Percentiles rank a stretch among this genome's conserved stretches.
Conservation (phyloP, 2,888 invertebrate species). For the Andrena minutula region DNA sequence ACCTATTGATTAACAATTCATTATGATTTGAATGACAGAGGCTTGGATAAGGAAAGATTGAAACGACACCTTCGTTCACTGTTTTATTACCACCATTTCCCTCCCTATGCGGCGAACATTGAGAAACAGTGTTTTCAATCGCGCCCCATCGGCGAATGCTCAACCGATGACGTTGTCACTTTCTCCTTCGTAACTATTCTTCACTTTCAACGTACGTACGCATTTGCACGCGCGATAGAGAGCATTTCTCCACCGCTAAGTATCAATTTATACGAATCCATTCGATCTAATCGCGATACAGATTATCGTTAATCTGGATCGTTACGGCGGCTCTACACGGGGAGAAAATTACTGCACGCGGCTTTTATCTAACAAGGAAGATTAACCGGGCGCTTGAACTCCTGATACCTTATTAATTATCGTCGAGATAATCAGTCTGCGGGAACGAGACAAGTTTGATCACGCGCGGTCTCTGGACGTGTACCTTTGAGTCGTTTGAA, state of each 20-base stretch:
- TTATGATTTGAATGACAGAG: neutral
- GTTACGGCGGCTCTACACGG: neutral
- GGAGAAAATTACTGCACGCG: conserved; percentile 1
- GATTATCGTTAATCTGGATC: conserved; percentile 17
- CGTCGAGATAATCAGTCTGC: neutral
- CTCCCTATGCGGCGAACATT: conserved; percentile 5
- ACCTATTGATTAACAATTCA: too few relatives aligned
- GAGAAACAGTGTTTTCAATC: conserved; percentile 36
- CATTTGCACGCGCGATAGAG: neutral
- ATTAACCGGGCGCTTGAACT: conserved; percentile 2
- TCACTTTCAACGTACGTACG: conserved; percentile 35
- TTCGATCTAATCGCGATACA: neutral
- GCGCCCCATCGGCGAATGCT: conserved; percentile 32
- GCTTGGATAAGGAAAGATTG: neutral
- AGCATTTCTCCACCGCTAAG: conserved; percentile 30
- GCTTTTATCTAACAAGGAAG: neutral
- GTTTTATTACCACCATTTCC: neutral
- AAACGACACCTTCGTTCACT: neutral
- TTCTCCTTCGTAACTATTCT: conserved; percentile 61
- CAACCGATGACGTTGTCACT: conserved; percentile 60
- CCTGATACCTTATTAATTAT: conserved; percentile 3
- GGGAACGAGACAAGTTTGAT: neutral
- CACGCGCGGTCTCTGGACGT: neutral
- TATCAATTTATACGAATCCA: conserved; percentile 22
- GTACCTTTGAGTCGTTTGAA: too few relatives aligned